Conservation (phyloP, 1,140 invertebrate species). For the Littorina saxatilis region DNA sequence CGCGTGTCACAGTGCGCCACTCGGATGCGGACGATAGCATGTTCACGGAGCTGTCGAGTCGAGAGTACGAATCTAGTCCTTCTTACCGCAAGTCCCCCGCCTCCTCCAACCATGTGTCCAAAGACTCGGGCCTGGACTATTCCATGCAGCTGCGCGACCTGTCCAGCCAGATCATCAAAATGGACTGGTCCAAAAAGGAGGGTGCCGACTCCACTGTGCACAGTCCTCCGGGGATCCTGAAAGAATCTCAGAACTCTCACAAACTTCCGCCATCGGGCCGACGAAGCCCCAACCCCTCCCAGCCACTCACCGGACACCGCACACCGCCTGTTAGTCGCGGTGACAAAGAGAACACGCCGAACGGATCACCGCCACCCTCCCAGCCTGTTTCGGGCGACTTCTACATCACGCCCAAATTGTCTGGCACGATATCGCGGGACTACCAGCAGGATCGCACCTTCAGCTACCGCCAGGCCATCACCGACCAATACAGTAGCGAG, state of each 20-base stretch:
- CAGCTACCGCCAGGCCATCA: constrained; percentile 27
- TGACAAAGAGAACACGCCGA: constrained; percentile 33
- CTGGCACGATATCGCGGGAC: constrained; percentile 4
- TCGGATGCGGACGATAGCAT: constrained; percentile 61
- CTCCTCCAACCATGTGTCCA: constrained; percentile 17
- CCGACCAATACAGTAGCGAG: constrained; percentile 32
- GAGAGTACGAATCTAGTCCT: constrained; percentile 29
- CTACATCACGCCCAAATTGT: not conserved
- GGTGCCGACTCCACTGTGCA: too few relatives aligned
- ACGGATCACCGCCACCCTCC: constrained; percentile 20
- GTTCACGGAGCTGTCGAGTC: constrained; percentile 51
- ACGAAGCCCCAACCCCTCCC: not conserved
- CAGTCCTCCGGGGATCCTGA: constrained; percentile 9
- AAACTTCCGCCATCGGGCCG: not conserved
- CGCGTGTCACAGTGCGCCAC: constrained; percentile 59
- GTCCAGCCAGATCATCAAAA: constrained; percentile 56
- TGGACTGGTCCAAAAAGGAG: constrained; percentile 44
- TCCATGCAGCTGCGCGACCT: constrained; percentile 56
- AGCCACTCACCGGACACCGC: not conserved
- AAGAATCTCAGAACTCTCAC: constrained; percentile 31
- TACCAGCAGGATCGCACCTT: constrained; percentile 33
- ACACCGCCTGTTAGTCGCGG: not conserved
- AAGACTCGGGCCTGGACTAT: constrained; percentile 52
- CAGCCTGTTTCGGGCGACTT: not conserved
- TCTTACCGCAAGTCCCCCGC: constrained; percentile 2